phyloP scores from a whole-genome alignment of 2,888 invertebrate genomes.

The Sericinus montela region DNA sequence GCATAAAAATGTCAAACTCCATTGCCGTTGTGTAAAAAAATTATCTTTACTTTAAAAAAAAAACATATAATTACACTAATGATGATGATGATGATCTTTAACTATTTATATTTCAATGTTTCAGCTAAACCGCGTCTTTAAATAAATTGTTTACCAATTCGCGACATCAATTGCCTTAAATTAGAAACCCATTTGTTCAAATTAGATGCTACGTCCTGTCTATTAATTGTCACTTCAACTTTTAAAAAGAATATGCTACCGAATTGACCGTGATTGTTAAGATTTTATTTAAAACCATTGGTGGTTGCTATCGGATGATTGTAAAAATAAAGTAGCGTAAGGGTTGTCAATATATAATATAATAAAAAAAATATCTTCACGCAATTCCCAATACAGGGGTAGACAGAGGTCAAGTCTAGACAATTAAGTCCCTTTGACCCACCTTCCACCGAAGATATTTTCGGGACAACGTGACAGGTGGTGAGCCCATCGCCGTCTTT shows the following conservation, averaged over 20 bases:
- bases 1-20: too few relatives aligned
- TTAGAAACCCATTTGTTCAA: conserved; percentile 63
- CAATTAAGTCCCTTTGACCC: too few relatives aligned
- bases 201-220: conserved; percentile 43
- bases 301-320: conserved; percentile 8
- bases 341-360: not conserved
- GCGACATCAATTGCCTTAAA: conserved; percentile 60
- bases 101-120: not conserved
- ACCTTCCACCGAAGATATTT: too few relatives aligned
- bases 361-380: too few relatives aligned
- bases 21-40: too few relatives aligned
- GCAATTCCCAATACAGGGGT: too few relatives aligned
- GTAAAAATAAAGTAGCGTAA: conserved; percentile 5
- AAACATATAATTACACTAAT: too few relatives aligned
- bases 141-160: conserved; percentile 33
- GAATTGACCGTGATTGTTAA: conserved; percentile 27
- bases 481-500: too few relatives aligned
- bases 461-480: too few relatives aligned
- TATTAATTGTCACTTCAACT: conserved; percentile 42
- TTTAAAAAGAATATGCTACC: conserved; percentile 23
- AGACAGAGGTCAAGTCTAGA: too few relatives aligned
- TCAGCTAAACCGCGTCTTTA: conserved; percentile 1
- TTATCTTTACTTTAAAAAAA: too few relatives aligned
- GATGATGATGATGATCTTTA: too few relatives aligned
- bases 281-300: conserved; percentile 11